Percentiles rank a stretch among this genome's conserved stretches.
Evolutionary conservation across 2,113 vertebrate species (phyloP).

Genomic region (Vulpes ferrilata): DNA sequence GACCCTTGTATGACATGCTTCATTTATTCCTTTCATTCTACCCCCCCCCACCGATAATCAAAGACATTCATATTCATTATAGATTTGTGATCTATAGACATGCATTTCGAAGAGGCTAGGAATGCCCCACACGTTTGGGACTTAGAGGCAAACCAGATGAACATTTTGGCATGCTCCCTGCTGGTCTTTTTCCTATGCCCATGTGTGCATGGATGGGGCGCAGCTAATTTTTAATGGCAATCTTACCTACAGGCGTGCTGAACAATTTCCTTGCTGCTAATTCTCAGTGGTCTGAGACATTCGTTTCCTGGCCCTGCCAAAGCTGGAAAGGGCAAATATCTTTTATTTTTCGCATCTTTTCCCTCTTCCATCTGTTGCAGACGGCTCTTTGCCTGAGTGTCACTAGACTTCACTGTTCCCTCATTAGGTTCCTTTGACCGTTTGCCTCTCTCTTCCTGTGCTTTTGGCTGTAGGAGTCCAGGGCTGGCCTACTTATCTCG

Average conservation of each 20-base stretch:
- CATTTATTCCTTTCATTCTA: neutral
- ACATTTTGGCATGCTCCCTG: neutral
- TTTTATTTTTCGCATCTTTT: slow-evolving; percentile 36
- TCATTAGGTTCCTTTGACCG: slow-evolving; percentile 56
- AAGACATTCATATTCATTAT: neutral
- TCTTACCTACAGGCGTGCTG: neutral
- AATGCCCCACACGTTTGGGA: neutral
- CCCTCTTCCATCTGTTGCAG: slow-evolving; percentile 52
- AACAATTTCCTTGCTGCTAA: neutral
- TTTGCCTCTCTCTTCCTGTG: slow-evolving; percentile 21
- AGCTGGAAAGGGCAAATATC: slow-evolving; percentile 61
- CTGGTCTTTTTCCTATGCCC: neutral
- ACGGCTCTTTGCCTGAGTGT: slow-evolving; percentile 24
- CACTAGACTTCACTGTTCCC: slow-evolving; percentile 12
- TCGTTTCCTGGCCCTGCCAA: slow-evolving; percentile 41
- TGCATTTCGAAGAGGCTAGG: neutral
- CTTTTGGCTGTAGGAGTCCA: slow-evolving; percentile 51
- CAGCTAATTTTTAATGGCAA: neutral
- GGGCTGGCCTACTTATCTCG: slow-evolving; percentile 65
- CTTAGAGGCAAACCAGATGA: neutral
- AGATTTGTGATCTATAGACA: neutral
- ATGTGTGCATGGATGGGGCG: rapidly evolving
- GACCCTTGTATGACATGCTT: neutral
- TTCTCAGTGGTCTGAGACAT: slow-evolving; percentile 65
- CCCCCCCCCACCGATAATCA: neutral